phyloP scores from a whole-genome alignment of 2,888 invertebrate genomes.

The Microplitis manilae region DNA sequence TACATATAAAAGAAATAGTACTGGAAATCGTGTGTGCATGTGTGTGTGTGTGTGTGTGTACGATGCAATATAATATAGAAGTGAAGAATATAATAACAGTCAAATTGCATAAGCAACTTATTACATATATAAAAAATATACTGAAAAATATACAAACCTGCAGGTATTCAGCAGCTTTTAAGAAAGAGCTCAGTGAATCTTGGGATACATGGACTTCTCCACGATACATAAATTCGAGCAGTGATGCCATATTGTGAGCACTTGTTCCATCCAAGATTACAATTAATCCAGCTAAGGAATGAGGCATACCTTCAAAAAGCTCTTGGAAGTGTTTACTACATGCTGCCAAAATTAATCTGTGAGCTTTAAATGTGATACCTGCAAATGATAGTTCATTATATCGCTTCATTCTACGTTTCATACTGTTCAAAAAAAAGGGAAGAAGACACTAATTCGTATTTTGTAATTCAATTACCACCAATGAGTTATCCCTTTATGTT shows the following conservation, averaged over 20 bases:
- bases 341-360: constrained; percentile 91
- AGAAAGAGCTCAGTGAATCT: constrained; percentile 91
- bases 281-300: constrained; percentile 84
- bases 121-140: constrained; percentile 9
- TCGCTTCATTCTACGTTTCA: too few species aligned
- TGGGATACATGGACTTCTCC: constrained; percentile 95
- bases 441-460: constrained; percentile 32
- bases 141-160: constrained; percentile 75
- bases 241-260: constrained; percentile 91
- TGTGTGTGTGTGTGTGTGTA: too few species aligned
- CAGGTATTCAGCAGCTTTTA: constrained; percentile 91
- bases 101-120: too few species aligned
- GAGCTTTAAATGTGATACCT: constrained; percentile 93
- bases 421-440: background rate
- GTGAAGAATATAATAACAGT: too few species aligned
- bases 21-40: too few species aligned
- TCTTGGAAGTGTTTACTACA: constrained; percentile 95
- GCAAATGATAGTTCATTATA: constrained; percentile 59
- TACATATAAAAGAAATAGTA: too few species aligned
- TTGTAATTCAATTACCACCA: background rate
- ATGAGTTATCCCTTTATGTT: too few species aligned
- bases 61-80: too few species aligned
- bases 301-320: constrained; percentile 89
- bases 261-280: constrained; percentile 92
- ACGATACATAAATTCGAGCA: constrained; percentile 95